Conservation (phyloP, 1,140 invertebrate species). For the Cepaea nemoralis region DNA sequence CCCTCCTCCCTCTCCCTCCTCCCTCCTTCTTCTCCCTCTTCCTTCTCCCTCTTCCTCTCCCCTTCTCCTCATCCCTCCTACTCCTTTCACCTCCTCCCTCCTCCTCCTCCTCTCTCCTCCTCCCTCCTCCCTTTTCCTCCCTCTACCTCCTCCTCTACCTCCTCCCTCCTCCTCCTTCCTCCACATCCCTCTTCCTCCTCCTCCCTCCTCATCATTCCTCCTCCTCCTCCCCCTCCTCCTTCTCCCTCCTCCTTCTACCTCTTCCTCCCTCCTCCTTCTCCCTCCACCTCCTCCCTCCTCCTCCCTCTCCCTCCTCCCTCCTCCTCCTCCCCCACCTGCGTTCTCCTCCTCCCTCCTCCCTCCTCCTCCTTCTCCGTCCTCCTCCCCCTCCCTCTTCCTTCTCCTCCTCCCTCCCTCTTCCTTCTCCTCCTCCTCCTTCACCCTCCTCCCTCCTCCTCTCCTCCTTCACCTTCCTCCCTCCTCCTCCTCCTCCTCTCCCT, state of each 20-base stretch:
- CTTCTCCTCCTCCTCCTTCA: background rate
- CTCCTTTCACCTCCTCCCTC: background rate
- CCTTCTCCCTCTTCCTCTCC: too few species aligned
- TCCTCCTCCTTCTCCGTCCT: too few species aligned
- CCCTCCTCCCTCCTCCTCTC: too few species aligned
- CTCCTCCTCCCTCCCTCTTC: background rate
- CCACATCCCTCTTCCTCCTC: too few species aligned
- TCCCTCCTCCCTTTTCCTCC: background rate
- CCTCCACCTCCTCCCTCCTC: background rate
- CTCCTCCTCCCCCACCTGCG: too few species aligned
- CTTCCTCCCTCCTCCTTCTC: background rate
- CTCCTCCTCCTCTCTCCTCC: conserved; percentile 7
- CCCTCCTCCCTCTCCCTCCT: background rate
- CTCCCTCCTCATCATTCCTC: too few species aligned
- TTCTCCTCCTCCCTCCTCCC: background rate
- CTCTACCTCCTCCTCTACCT: background rate
- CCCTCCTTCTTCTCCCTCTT: background rate
- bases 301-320: background rate
- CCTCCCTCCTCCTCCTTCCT: background rate
- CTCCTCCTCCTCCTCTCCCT: background rate
- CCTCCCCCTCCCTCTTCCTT: too few species aligned
- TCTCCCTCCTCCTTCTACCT: too few species aligned
- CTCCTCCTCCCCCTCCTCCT: too few species aligned
- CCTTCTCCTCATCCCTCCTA: too few species aligned
- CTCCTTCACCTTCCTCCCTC: background rate